These are phyloP conservation scores for Sakesphorus luctuosus DNA, from an alignment of 2,113 vertebrate genomes.

Conservation along the genomic window DNA sequence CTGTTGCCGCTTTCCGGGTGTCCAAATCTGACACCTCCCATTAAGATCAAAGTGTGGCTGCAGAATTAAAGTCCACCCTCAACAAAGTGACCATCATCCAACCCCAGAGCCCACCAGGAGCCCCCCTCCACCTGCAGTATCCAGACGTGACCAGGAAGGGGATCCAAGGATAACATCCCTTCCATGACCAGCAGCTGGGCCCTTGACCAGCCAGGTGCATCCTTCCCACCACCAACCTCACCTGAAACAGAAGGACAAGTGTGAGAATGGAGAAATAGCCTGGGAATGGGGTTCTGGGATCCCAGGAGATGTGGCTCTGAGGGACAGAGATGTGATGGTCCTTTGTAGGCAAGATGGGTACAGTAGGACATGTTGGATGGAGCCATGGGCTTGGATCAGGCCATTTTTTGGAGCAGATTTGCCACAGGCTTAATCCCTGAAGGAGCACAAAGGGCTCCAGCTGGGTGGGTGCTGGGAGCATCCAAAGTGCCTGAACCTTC, in stretches of 20 bases:
- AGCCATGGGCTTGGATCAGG: background rate
- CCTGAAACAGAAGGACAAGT: background rate
- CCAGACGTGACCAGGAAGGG: accelerated
- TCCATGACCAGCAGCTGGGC: accelerated
- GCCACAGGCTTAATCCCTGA: background rate
- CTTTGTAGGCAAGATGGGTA: background rate
- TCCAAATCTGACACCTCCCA: background rate
- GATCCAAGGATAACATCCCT: background rate
- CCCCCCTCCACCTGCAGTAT: background rate
- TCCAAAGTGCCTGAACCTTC: background rate
- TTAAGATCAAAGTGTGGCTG: background rate
- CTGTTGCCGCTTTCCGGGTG: accelerated
- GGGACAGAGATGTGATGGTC: accelerated
- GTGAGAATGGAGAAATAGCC: background rate
- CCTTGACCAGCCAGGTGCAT: background rate
- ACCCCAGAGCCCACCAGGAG: background rate
- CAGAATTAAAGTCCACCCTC: background rate
- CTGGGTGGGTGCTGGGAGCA: background rate
- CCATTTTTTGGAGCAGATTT: background rate
- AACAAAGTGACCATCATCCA: background rate
- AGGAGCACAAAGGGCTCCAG: background rate
- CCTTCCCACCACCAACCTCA: background rate
- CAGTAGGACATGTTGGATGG: accelerated
- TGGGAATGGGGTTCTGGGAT: background rate
- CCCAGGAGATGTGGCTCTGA: background rate